A percentile compares a stretch with the other conserved stretches of the same genome.
Conservation (phyloP, 2,113 vertebrate species). For the Heterotilapia buettikoferi region DNA sequence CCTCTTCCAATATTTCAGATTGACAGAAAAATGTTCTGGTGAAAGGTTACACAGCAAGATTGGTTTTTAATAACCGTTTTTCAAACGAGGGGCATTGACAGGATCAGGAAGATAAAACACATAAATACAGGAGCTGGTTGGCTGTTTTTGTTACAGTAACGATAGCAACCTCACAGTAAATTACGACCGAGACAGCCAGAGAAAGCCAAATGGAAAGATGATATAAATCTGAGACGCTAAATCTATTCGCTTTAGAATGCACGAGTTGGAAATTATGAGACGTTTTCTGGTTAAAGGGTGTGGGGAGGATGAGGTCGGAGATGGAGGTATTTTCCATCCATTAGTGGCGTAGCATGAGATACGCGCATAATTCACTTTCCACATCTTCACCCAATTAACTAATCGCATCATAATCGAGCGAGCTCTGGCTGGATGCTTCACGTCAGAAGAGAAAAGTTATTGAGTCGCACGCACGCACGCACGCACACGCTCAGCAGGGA, state of each 20-base stretch:
- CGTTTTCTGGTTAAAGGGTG: slow-evolving; percentile 50
- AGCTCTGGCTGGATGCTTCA: slow-evolving; percentile 33
- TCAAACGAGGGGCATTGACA: background rate
- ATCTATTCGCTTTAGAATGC: slow-evolving; percentile 55
- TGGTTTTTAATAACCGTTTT: slow-evolving; percentile 21
- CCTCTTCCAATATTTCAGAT: background rate
- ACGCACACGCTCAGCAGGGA: background rate
- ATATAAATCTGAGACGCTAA: slow-evolving; percentile 65
- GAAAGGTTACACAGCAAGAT: background rate
- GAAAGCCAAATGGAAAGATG: slow-evolving; percentile 62
- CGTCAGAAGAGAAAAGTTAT: slow-evolving; percentile 20
- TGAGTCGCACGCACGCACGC: background rate
- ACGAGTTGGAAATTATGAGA: slow-evolving; percentile 53
- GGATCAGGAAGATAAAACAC: slow-evolving; percentile 31
- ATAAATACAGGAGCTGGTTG: slow-evolving; percentile 34
- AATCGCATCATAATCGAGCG: slow-evolving; percentile 60
- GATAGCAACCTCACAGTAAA: slow-evolving; percentile 50
- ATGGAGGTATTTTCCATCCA: slow-evolving; percentile 67
- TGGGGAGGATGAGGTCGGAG: slow-evolving; percentile 49
- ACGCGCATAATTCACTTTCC: slow-evolving; percentile 61
- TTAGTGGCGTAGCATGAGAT: slow-evolving; percentile 63
- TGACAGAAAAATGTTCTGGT: slow-evolving; percentile 13
- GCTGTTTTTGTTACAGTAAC: slow-evolving; percentile 60
- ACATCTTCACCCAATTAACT: slow-evolving; percentile 69
- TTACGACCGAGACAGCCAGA: slow-evolving; percentile 39